Base-by-base conservation (phyloP, 2,797 vertebrate species). In the Helarctos malayanus region DNA sequence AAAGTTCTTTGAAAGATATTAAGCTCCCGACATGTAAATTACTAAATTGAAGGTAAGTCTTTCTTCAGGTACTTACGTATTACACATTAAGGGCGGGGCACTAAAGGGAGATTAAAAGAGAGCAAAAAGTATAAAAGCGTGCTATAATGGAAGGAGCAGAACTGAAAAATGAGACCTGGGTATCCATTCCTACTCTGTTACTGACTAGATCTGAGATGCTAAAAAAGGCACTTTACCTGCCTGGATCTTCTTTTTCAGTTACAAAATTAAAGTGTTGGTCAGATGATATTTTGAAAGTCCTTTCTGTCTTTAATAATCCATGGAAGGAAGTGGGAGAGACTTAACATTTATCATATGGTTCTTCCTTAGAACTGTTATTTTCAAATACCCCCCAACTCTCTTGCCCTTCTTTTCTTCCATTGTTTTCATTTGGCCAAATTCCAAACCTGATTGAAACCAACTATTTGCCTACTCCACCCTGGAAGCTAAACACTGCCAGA, bases 41-140 rank as follows among this genome's bases (percentile, higher is more conserved):
- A 89, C 21, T 92, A 96, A 97, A 93, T 79, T 92, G 27, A 82
- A 94, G 54, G 10, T n/a, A 94, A 83, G 15, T 63, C 25, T 94
- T 69, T 41, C 27, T 78, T 82, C 21, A 19, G 7, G 5, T 57
- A 88, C 29, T 87, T 81, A 75, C 1, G 12, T 65, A 61, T 79
- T 56, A 90, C 29, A 89, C 29, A 54, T 93, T 85, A 95, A 82
- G 3, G 52, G 61, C 52, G 52, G 35, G 23, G 4, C 7, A 84
- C 3, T 89, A 65, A 95, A 93, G 35, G 63, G n/a, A 95, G 56
- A 96, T 35, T 52, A 85, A 82, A 79, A 97, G 27, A 65, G 35
- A 96, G 41, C 14, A 68, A 75, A 89, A 91, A 69, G 32, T 15
- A 25, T 75, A 75, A 83, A 12, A 54, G 15, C 32, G 69, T 49